Percentiles rank a stretch among this genome's conserved stretches.
Evolutionary conservation across 2,888 invertebrate species (phyloP).

Genomic region (Apodemia mormo): DNA sequence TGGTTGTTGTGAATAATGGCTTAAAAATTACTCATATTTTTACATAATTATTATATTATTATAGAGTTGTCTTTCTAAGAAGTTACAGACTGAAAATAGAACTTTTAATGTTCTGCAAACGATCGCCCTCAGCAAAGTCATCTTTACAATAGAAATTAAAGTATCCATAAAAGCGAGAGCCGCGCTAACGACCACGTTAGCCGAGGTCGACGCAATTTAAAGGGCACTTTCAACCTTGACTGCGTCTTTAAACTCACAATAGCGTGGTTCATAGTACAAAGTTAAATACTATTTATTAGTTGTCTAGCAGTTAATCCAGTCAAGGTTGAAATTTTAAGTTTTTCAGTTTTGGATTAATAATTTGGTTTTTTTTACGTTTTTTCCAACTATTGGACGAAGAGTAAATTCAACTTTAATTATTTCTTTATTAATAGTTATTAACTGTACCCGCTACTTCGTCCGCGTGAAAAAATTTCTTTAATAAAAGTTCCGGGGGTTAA

Average conservation of each 20-base stretch:
- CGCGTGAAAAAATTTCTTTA: no score
- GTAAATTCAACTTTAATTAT: no score
- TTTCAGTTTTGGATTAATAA: no score
- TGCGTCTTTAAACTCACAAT: conserved; percentile 10
- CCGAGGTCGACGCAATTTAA: conserved; percentile 51
- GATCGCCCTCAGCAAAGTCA: not conserved
- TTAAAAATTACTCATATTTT: not conserved
- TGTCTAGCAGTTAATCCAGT: not conserved
- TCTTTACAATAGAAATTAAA: conserved; percentile 48
- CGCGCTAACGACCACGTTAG: conserved; percentile 47
- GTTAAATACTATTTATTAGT: not conserved
- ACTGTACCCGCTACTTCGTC: no score
- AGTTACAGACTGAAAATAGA: not conserved
- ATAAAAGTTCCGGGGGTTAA: no score
- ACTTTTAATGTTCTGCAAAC: conserved; percentile 12
- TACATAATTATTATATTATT: not conserved
- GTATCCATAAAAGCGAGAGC: conserved; percentile 52
- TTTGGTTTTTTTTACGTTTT: no score
- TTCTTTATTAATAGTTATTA: no score
- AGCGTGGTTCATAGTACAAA: not conserved
- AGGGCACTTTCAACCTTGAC: conserved; percentile 38
- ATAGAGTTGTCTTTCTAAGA: not conserved
- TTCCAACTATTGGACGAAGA: no score
- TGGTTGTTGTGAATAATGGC: no score
- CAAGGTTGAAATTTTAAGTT: no score